These are phyloP conservation scores for Holocentrus rufus DNA, from an alignment of 2,797 vertebrate species.

Conservation along the genomic window DNA sequence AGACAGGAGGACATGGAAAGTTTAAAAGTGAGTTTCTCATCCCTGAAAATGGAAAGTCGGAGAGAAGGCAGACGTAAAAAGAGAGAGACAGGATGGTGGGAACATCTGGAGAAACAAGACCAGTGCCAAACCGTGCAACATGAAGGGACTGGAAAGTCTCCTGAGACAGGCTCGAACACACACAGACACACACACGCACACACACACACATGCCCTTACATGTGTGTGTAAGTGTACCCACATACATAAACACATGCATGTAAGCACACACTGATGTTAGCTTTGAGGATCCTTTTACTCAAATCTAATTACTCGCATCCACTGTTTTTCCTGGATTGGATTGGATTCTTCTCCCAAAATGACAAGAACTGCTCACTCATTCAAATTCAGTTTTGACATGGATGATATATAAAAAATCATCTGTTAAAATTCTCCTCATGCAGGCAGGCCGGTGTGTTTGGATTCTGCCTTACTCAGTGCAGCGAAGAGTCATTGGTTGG, in stretches of 20 bases:
- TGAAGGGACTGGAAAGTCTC: slow-evolving; percentile 64
- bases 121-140: slow-evolving; percentile 65
- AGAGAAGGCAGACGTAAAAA: slow-evolving; percentile 48
- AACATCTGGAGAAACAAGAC: slow-evolving; percentile 72
- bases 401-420: slow-evolving; percentile 6
- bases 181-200: slow-evolving; percentile 34
- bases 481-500: slow-evolving; percentile 17
- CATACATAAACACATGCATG: slow-evolving; percentile 27
- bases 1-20: slow-evolving; percentile 63
- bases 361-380: slow-evolving; percentile 7
- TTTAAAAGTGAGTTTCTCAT: slow-evolving; percentile 63
- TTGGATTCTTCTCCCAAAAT: background rate
- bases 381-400: background rate
- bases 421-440: background rate
- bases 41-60: slow-evolving; percentile 66
- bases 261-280: slow-evolving; percentile 7
- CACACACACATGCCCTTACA: slow-evolving; percentile 24
- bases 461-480: slow-evolving; percentile 4
- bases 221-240: too few species aligned
- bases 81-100: slow-evolving; percentile 61
- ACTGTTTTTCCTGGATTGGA: slow-evolving; percentile 17
- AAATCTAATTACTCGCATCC: slow-evolving; percentile 30
- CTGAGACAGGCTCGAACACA: slow-evolving; percentile 43
- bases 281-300: slow-evolving; percentile 23
- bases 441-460: background rate